A percentile compares a stretch with the other conserved stretches of the same genome.
These are phyloP conservation scores for Sclerodermus sp. DNA, from an alignment of 2,888 invertebrate genomes.

Conservation along the genomic window DNA sequence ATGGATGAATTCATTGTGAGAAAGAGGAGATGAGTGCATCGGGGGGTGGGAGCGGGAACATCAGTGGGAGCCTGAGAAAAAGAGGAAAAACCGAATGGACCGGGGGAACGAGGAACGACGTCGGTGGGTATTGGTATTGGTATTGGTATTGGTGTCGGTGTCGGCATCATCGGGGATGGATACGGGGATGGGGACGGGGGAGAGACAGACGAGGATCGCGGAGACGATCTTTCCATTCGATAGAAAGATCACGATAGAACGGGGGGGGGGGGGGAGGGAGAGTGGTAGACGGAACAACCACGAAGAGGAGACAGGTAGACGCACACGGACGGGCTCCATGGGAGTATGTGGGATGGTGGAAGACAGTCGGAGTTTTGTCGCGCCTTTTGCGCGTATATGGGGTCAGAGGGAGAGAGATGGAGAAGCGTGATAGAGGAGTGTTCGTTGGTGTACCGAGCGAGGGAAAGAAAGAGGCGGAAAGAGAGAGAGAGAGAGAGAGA, in stretches of 20 bases:
- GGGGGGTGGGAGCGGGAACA: constrained; percentile 1
- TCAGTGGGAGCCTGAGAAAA: neutral
- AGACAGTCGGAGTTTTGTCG: constrained; percentile 23
- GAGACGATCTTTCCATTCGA: too few species aligned
- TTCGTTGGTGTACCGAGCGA: neutral
- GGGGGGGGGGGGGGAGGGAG: too few species aligned
- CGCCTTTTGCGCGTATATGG: constrained; percentile 21
- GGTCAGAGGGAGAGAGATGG: constrained; percentile 16
- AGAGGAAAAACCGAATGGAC: constrained; percentile 1
- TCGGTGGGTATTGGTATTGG: too few species aligned
- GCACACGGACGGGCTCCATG: constrained; percentile 12
- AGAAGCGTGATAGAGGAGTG: too few species aligned
- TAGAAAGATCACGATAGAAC: too few species aligned
- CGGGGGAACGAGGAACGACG: constrained; percentile 3
- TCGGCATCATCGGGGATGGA: too few species aligned
- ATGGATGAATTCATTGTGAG: neutral
- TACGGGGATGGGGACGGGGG: too few species aligned
- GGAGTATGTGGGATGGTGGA: constrained; percentile 15
- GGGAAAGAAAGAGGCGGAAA: constrained; percentile 12
- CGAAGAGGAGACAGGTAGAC: constrained; percentile 16
- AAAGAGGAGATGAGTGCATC: constrained; percentile 6
- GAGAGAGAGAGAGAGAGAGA: neutral
- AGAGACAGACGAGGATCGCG: too few species aligned
- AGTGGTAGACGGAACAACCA: constrained; percentile 4
- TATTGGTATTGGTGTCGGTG: too few species aligned